These are phyloP conservation scores for Linepithema humile DNA, from an alignment of 1,140 invertebrate genomes.

Conservation along the genomic window DNA sequence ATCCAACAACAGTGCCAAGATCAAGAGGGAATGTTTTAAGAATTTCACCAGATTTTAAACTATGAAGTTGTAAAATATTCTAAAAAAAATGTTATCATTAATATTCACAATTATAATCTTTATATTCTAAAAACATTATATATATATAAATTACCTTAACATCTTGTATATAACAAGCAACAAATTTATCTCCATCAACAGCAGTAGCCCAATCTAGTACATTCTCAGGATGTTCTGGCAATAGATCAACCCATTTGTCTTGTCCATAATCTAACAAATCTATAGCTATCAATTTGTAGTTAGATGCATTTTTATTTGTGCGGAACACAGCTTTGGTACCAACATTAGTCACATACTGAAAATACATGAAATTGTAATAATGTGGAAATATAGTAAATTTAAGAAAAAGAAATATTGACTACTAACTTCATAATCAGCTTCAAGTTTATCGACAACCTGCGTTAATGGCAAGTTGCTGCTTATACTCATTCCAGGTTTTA, in stretches of 20 bases:
- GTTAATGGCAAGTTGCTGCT: constrained; percentile 87
- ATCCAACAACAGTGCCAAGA: constrained; percentile 93
- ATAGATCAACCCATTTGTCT: constrained; percentile 93
- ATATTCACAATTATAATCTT: not conserved
- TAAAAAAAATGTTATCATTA: constrained; percentile 81
- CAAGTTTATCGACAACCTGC: constrained; percentile 94
- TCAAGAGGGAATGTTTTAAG: constrained; percentile 91
- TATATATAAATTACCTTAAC: constrained; percentile 90
- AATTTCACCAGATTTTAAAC: constrained; percentile 89
- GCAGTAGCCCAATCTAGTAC: constrained; percentile 95
- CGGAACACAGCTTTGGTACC: constrained; percentile 93
- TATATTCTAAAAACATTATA: constrained; percentile 11
- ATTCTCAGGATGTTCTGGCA: constrained; percentile 94
- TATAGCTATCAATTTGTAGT: constrained; percentile 95
- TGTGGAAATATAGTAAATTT: not conserved
- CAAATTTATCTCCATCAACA: constrained; percentile 94
- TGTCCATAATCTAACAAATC: constrained; percentile 92
- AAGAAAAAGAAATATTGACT: constrained; percentile 17
- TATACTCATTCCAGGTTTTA: constrained; percentile 87
- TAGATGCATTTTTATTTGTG: constrained; percentile 97
- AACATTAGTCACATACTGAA: constrained; percentile 95
- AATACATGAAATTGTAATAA: constrained; percentile 53
- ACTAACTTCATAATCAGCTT: constrained; percentile 96
- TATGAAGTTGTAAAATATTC: constrained; percentile 94
- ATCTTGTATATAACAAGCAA: constrained; percentile 96